Evolutionary conservation across 64 coral and sea anemone genomes (phyloP).

Genomic region (Porites australiensis): DNA sequence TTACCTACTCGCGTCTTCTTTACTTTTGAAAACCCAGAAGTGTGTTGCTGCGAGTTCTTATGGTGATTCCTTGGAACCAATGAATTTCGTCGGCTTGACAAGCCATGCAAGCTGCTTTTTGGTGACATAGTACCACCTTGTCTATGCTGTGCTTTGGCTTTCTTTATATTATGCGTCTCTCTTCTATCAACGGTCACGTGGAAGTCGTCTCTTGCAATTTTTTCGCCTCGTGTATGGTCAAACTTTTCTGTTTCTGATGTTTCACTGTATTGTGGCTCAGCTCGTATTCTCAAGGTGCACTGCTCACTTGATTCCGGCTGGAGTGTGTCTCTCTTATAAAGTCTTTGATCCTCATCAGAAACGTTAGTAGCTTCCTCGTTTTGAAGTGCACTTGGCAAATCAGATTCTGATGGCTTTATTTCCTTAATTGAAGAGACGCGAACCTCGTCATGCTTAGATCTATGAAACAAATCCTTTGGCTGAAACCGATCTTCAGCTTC

Average conservation of each 20-base stretch:
- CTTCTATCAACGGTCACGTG: not conserved
- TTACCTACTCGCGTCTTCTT: not conserved
- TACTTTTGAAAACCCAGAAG: not conserved
- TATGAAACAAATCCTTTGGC: not conserved
- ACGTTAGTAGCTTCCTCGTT: not conserved
- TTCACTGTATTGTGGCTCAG: not conserved
- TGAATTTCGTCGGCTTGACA: conserved; percentile 11
- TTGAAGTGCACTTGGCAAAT: not conserved
- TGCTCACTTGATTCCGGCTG: not conserved
- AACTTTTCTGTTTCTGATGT: not conserved
- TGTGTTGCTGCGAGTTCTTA: not conserved
- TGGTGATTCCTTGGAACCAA: not conserved
- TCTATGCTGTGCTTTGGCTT: not conserved
- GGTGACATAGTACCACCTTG: not conserved
- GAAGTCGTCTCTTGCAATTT: not conserved
- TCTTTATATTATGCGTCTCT: no score
- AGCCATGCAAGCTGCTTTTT: conserved; percentile 25
- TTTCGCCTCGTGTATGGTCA: not conserved
- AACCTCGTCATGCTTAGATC: no score
- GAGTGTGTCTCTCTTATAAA: not conserved
- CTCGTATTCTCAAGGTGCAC: not conserved
- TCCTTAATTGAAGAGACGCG: not conserved
- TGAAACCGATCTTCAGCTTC: not conserved
- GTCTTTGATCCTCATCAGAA: not conserved
- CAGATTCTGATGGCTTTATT: not conserved